These are phyloP conservation scores for Geotrupes spiniger DNA, from an alignment of 2,888 invertebrate species.

Conservation along the genomic window DNA sequence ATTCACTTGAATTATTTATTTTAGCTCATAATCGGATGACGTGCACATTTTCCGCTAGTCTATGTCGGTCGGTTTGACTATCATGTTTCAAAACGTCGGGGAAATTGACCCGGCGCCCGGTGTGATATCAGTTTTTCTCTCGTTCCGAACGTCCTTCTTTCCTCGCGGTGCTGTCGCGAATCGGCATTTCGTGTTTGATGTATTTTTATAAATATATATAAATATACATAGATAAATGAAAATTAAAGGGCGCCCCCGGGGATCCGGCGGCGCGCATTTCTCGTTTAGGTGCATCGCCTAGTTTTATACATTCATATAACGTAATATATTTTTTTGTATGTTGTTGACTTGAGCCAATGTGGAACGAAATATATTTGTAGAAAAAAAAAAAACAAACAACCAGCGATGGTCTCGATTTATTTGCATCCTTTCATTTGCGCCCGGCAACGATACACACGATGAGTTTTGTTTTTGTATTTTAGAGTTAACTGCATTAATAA, in stretches of 20 bases:
- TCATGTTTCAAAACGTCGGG: too few species aligned
- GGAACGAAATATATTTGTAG: conserved; percentile 53
- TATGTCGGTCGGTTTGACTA: too few species aligned
- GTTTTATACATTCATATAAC: conserved; percentile 46
- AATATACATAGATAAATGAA: too few species aligned
- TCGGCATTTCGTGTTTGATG: conserved; percentile 21
- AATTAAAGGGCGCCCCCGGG: too few species aligned
- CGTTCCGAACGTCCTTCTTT: too few species aligned
- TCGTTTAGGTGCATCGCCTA: conserved; percentile 31
- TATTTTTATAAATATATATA: conserved; percentile 19
- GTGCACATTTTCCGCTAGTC: too few species aligned
- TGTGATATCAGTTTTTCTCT: too few species aligned
- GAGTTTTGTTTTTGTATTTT: too few species aligned
- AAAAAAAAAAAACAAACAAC: conserved; percentile 34
- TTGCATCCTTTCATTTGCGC: background rate
- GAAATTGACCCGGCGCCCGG: too few species aligned
- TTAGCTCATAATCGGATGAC: too few species aligned
- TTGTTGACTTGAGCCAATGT: conserved; percentile 54
- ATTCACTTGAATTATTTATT: background rate
- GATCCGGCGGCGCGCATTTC: too few species aligned
- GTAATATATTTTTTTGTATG: conserved; percentile 51
- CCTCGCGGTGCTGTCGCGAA: background rate
- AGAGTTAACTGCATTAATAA: conserved; percentile 7
- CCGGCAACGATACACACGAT: background rate
- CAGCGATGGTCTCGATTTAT: background rate